Evolutionary conservation across 92 coral and sea anemone species (phyloP).

Genomic region (Pocillopora grandis): DNA sequence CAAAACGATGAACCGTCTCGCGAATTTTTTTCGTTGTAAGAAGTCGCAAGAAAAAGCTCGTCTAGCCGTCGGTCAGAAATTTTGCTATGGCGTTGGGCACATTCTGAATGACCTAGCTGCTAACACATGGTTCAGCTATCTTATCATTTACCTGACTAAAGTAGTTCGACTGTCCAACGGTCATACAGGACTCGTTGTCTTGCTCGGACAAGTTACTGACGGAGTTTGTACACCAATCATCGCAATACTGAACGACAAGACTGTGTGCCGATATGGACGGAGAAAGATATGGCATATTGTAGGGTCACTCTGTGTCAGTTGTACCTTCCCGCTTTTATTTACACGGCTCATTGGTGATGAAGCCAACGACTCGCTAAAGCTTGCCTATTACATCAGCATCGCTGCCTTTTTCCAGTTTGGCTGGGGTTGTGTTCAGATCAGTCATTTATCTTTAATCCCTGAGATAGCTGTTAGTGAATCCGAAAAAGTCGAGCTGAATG

Average conservation of each 20-base stretch:
- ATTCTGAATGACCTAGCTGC: constrained; percentile 87
- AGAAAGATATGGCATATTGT: constrained; percentile 85
- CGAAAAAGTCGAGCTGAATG: constrained; percentile 83
- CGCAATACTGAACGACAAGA: constrained; percentile 76
- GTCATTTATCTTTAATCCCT: constrained; percentile 82
- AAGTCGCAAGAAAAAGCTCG: background rate
- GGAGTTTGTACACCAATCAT: constrained; percentile 85
- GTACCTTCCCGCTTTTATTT: constrained; percentile 70
- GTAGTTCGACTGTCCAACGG: constrained; percentile 81
- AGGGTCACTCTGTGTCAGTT: constrained; percentile 64
- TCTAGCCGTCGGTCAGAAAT: constrained; percentile 60
- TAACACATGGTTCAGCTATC: constrained; percentile 83
- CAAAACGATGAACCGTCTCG: background rate
- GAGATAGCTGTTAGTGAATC: constrained; percentile 70
- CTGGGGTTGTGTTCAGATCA: constrained; percentile 87
- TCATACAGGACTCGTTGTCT: constrained; percentile 76
- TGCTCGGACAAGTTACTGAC: constrained; percentile 81
- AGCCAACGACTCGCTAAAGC: constrained; percentile 60
- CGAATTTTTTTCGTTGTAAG: background rate
- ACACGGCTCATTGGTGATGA: constrained; percentile 64
- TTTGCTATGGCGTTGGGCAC: constrained; percentile 82
- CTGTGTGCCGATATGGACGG: constrained; percentile 88
- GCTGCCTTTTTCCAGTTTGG: constrained; percentile 93
- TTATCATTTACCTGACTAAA: constrained; percentile 76
- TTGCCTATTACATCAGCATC: constrained; percentile 65